Conservation (phyloP, 2,888 invertebrate species). For the Campopleginae sp. region DNA sequence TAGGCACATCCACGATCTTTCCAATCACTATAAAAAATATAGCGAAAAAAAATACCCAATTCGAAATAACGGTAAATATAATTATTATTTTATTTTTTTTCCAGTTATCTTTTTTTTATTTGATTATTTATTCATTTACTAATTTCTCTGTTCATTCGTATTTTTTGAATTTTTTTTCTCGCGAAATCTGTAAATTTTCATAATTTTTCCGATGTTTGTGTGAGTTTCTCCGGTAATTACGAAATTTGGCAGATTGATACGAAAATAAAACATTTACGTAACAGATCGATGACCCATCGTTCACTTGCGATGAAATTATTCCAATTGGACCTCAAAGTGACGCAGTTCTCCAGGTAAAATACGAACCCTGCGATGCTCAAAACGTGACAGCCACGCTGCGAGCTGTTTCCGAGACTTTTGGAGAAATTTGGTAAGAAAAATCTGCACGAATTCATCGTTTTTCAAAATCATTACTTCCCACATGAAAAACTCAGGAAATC, state of each 20-base stretch:
- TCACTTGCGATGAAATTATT: conserved; percentile 68
- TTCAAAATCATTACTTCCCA: no score
- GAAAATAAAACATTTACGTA: conserved; percentile 2
- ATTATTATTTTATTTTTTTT: neutral
- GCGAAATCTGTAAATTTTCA: no score
- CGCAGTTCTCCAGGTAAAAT: conserved; percentile 70
- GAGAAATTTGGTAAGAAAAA: conserved; percentile 73
- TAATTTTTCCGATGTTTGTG: no score
- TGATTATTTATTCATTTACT: neutral
- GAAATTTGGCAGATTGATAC: neutral
- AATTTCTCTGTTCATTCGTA: neutral
- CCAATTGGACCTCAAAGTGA: conserved; percentile 58
- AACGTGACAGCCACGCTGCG: conserved; percentile 68
- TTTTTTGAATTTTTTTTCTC: neutral
- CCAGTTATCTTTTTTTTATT: neutral
- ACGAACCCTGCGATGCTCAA: conserved; percentile 74
- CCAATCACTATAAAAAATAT: conserved; percentile 71
- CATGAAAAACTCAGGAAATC: no score
- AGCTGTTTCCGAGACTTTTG: conserved; percentile 72
- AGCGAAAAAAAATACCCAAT: conserved; percentile 64
- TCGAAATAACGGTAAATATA: conserved; percentile 69
- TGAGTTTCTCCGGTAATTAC: neutral
- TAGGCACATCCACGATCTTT: conserved; percentile 72
- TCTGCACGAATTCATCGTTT: neutral
- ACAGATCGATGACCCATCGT: conserved; percentile 73